Evolutionary conservation across 2,888 invertebrate species (phyloP), one percentile per base, ranked within the genome.

Genomic region (Eupithecia subumbrata): DNA sequence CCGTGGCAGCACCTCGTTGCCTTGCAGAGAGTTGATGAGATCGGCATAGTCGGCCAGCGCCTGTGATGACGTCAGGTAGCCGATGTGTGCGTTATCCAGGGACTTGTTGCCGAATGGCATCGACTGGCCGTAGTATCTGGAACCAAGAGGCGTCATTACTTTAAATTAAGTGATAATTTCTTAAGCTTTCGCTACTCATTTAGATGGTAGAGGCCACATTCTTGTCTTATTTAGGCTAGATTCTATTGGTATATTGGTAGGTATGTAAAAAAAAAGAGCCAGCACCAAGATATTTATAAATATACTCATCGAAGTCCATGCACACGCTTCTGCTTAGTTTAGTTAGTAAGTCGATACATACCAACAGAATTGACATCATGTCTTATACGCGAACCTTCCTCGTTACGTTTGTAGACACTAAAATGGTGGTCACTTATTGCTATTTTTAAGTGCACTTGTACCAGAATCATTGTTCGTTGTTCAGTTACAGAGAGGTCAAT

Each of bases 31-130:
- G 80, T 95, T 92, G 60, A 99, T 95, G 64, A 99, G 94, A 73
- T 96, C 96, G 0, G 98, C 98, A 90, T 97, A 99, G 94, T 99
- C 99, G 0, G 98, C 99, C 78, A 99, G 94, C 0, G 99, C 99
- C 94, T 99, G 99, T 72, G 97, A 96, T 0, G 98, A 97, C 8
- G 98, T 97, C 83, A 99, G 94, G 89, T 97, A 99, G 0, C 98
- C 98, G 66, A 97, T 93, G 87, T 97, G 95, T n/a, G 96, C 93
- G 4, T 96, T 95, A 81, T 96, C 95, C 77, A 96, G 86, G 0
- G 98, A 97, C 67, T 96, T 95, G 84, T 97, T 96, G 7, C 98
- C 98, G 90, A 97, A 99, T 0, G 99, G 99, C 92, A 98, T 87
- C 0, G 99, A 98, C 78, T 96, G 92, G 5, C 99, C 99, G 90